Evolutionary conservation across 2,888 invertebrate species (phyloP), one percentile per base, ranked within the genome.

Genomic region (Rhopalosiphum nymphaeae): DNA sequence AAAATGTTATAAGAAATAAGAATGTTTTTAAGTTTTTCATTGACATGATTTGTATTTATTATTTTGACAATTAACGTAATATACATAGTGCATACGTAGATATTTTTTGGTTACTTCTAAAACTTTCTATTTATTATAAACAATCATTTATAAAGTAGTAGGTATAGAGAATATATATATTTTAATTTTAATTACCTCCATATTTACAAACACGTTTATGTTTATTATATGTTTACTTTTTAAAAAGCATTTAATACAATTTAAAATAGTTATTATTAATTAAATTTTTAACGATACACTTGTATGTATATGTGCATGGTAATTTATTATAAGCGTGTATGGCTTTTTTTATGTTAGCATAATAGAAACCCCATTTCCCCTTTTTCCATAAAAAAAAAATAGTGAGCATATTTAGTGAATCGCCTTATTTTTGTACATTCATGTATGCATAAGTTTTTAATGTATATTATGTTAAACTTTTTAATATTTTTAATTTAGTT

Each of bases 401-500:
- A 57, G 57, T 44, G 36, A 91, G 26, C 46, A 67, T 49, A 49
- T 78, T 67, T 67, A 91, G 36, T 78, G 42, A 78, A 49, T 78
- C 78, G 26, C 36, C 49, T 57, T 67, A n/a, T n/a, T 67, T 56
- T n/a, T 46, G 57, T 46, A 46, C 9, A 90, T 44, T 29, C 11
- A 57, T 61, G n/a, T 57, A 26, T 36, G 26, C 26, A 29, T 36
- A 53, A 26, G n/a, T 89, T 26, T 57, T 89, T 90, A 16, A 49
- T 87, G 87, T 87, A 36, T 46, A 90, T 67, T 61, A 46, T 46
- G 67, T 90, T 67, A n/a, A 67, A 67, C 46, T 67, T 90, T 89
- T 67, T 90, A 67, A 67, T 90, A 36, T 90, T 90, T 67, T 67
- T 46, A 90, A 67, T 67, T 87, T 87, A 49, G 46, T 87, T 49